Conservation (phyloP, 37 sponge, comb jelly and placozoan species). For the Spongilla lacustris region DNA sequence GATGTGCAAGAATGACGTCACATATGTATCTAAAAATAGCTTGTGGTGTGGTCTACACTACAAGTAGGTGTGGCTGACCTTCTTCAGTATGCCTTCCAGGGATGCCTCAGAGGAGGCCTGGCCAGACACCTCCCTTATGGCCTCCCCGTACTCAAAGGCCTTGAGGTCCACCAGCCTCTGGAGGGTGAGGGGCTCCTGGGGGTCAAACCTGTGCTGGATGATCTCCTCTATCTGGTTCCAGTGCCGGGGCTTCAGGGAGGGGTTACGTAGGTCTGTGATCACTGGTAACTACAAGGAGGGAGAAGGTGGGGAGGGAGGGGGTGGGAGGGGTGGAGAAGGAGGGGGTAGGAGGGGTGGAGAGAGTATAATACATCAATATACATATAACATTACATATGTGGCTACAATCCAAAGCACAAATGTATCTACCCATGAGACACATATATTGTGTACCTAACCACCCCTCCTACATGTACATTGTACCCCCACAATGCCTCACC, state of each 20-base stretch:
- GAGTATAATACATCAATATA: not conserved
- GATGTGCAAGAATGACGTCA: too few relatives aligned
- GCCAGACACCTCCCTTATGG: slow-evolving; percentile 93
- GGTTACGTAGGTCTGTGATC: slow-evolving; percentile 90
- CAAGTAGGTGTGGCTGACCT: slow-evolving; percentile 37
- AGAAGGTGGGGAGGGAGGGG: not conserved
- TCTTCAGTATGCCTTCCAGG: slow-evolving; percentile 91
- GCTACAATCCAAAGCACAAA: not conserved
- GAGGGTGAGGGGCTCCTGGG: slow-evolving; percentile 74
- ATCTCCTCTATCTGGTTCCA: slow-evolving; percentile 91
- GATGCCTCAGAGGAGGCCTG: slow-evolving; percentile 97
- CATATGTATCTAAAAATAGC: not conserved
- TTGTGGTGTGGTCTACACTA: not conserved
- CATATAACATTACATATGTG: too few relatives aligned
- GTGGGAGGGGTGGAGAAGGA: not conserved
- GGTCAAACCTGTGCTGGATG: slow-evolving; percentile 82
- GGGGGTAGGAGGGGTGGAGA: not conserved
- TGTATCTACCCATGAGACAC: too few relatives aligned
- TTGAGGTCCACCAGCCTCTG: slow-evolving; percentile 71
- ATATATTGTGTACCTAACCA: not conserved
- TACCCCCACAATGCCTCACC: slow-evolving; percentile 41
- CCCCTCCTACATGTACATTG: not conserved
- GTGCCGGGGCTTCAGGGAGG: slow-evolving; percentile 89
- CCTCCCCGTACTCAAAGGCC: slow-evolving; percentile 87
- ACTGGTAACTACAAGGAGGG: slow-evolving; percentile 64